Percentiles rank a stretch among this genome's conserved stretches.
Conservation (phyloP, 64 coral and sea anemone species). For the Astreopora myriophthalma region DNA sequence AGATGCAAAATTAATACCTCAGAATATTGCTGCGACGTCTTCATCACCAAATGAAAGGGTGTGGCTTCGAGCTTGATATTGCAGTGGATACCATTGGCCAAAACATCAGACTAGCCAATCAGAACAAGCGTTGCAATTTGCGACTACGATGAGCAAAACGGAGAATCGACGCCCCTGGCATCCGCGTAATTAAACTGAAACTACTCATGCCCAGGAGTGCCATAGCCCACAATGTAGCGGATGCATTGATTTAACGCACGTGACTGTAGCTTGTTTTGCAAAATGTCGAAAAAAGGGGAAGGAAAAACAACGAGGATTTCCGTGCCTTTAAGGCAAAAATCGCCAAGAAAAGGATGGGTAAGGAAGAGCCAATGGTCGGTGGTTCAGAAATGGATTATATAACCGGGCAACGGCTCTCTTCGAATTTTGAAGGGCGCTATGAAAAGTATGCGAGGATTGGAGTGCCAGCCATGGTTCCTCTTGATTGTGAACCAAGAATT, state of each 20-base stretch:
- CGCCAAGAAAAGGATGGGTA: conserved; percentile 16
- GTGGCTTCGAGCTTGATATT: too few relatives aligned
- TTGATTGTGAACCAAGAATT: conserved; percentile 48
- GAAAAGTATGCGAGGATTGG: conserved; percentile 71
- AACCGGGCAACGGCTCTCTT: conserved; percentile 59
- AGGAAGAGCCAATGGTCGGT: neutral
- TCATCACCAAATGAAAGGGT: too few relatives aligned
- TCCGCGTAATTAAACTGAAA: conserved; percentile 36
- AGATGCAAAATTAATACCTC: too few relatives aligned
- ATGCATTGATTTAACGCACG: neutral
- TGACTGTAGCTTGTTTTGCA: neutral
- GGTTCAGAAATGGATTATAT: conserved; percentile 39
- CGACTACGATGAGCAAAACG: too few relatives aligned
- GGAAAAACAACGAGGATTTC: conserved; percentile 20
- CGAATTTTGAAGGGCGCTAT: conserved; percentile 53
- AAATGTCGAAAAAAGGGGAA: neutral
- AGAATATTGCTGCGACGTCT: too few relatives aligned
- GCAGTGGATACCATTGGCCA: too few relatives aligned
- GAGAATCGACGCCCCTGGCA: too few relatives aligned
- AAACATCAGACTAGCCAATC: too few relatives aligned
- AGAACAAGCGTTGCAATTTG: too few relatives aligned
- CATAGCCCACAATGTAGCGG: conserved; percentile 44
- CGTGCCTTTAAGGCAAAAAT: neutral
- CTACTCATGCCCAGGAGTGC: conserved; percentile 24
- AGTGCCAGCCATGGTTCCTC: conserved; percentile 47